Evolutionary conservation across 2,113 vertebrate species (phyloP).

Genomic region (Psittacara wagleri): DNA sequence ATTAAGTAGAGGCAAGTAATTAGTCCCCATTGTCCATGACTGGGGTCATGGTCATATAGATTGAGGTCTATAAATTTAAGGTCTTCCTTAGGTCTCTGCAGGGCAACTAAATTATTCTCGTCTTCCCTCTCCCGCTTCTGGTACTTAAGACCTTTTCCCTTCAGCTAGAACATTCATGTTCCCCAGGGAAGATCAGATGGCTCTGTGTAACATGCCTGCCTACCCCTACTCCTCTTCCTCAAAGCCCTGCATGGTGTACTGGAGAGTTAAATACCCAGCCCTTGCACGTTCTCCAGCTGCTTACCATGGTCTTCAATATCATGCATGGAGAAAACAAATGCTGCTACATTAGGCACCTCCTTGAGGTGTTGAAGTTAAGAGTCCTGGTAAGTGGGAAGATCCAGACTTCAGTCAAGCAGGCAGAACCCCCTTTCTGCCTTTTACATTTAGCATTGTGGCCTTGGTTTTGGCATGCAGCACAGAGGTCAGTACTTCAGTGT

Average conservation of each 20-base stretch:
- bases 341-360: neutral
- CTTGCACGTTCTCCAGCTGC: neutral
- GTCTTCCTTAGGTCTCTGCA: neutral
- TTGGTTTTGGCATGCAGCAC: accelerated
- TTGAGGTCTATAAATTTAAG: neutral
- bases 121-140: neutral
- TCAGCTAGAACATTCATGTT: accelerated
- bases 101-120: neutral
- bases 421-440: neutral
- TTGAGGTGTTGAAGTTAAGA: neutral
- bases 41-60: neutral
- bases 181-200: neutral
- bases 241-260: neutral
- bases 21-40: neutral
- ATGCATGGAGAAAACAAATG: neutral
- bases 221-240: neutral
- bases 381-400: neutral
- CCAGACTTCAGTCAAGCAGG: neutral
- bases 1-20: neutral
- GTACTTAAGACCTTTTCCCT: neutral
- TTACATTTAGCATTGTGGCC: neutral
- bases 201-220: neutral
- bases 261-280: neutral
- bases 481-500: neutral
- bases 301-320: neutral